phyloP scores from a whole-genome alignment of 2,797 vertebrate genomes.

The Ambastaia sidthimunki region DNA sequence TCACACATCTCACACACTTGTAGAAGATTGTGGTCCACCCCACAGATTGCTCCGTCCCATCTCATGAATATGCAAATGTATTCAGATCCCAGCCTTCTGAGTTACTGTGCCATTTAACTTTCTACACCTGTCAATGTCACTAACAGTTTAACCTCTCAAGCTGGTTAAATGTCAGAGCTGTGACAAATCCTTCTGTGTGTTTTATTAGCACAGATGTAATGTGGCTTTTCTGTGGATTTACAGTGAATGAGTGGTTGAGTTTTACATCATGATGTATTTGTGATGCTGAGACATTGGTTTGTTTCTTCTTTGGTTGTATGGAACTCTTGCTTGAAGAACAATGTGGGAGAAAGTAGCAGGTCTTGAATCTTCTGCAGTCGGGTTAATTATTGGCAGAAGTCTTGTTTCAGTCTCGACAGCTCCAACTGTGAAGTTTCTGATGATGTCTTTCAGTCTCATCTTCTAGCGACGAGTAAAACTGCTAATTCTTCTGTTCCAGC shows the following conservation, averaged over 20 bases:
- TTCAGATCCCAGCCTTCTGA: constrained; percentile 43
- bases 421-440: too few species aligned
- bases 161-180: constrained; percentile 41
- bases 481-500: not conserved
- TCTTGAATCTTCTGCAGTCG: too few species aligned
- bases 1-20: constrained; percentile 50
- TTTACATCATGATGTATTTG: not conserved
- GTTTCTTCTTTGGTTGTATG: not conserved
- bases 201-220: constrained; percentile 30
- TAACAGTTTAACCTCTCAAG: constrained; percentile 7
- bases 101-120: constrained; percentile 42
- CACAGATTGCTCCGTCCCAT: constrained; percentile 46
- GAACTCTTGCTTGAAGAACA: too few species aligned
- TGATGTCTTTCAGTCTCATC: constrained; percentile 21
- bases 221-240: constrained; percentile 38
- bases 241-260: constrained; percentile 5
- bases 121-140: constrained; percentile 36
- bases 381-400: too few species aligned
- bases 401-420: too few species aligned
- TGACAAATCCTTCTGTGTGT: constrained; percentile 31
- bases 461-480: not conserved
- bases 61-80: constrained; percentile 57
- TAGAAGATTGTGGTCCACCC: constrained; percentile 46
- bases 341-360: too few species aligned
- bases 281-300: not conserved